Evolutionary conservation across 2,888 invertebrate genomes (phyloP), one percentile per base, ranked within the genome.

Genomic region (Hetaerina titia): DNA sequence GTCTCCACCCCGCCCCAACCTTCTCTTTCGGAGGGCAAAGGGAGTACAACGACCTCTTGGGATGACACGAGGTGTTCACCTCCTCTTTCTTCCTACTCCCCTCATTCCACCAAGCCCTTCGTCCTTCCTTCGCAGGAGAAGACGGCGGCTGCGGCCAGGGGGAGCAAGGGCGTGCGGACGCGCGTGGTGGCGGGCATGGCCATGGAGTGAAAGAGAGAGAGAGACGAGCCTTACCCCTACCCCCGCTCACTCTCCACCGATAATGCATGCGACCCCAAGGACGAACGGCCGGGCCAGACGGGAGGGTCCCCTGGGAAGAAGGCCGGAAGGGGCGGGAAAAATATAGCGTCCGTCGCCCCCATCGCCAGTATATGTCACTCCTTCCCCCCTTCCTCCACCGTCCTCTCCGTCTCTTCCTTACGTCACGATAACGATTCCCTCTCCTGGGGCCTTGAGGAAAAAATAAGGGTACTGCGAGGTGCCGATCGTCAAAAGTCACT

Each of bases 1-100:
- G 22, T n/a, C 31, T 31, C 31, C 2, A 4, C 69, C 69, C 81
- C 25, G 45, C 45, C 31, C 31, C 25, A 19, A 11, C 11, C 25
- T 11, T 31, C 25, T 7, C 31, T 45, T 81, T 13, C 31, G 31
- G 81, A 31, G 81, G 81, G 81, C 81, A 81, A 31, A 81, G 81
- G 81, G 81, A 89, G 90, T 90, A 45, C 90, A 45, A 64, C 90
- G 90, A 90, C 64, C 90, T 45, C 90, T 90, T 64, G 45, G 31
- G 90, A 90, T 64, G 90, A 64, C 64, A 90, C 90, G 45, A 60
- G 64, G 45, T 63, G 90, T 64, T 90, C 90, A 45, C 63, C 89
- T 58, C 58, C 58, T 31, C 89, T 31, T n/a, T 19, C 57, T 25
- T 74, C 69, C 69, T 69, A 19, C 81, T 81, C 31, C 81, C 31